Conservation (phyloP, 2,888 invertebrate genomes). For the Clistopyga incitator region DNA sequence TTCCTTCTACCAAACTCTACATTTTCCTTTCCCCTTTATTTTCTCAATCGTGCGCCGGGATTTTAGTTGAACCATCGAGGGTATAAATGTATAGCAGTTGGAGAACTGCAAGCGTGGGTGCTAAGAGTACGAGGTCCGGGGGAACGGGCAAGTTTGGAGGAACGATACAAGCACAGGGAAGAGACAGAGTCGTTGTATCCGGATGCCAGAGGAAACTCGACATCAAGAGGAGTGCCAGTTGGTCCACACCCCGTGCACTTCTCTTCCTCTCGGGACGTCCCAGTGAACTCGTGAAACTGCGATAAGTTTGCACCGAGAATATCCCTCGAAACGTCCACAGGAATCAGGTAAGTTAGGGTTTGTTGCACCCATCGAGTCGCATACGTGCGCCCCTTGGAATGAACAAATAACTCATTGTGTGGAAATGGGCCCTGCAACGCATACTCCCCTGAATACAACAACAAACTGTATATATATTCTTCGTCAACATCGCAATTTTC, state of each 20-base stretch:
- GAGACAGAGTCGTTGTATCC: slow-evolving; percentile 22
- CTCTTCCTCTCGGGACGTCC: slow-evolving; percentile 15
- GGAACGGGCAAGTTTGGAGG: slow-evolving; percentile 35
- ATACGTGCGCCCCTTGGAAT: slow-evolving; percentile 4
- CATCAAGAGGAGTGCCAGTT: slow-evolving; percentile 49
- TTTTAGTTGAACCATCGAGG: slow-evolving; percentile 42
- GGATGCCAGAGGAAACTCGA: slow-evolving; percentile 33
- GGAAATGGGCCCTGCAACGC: neutral
- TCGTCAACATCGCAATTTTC: no score
- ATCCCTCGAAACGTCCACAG: slow-evolving; percentile 25
- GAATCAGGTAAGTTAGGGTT: slow-evolving; percentile 52
- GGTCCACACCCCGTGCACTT: slow-evolving; percentile 33
- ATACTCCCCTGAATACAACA: neutral
- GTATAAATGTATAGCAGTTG: slow-evolving; percentile 41
- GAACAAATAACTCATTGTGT: slow-evolving; percentile 41
- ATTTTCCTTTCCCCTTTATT: slow-evolving; percentile 10
- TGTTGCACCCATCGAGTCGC: slow-evolving; percentile 42
- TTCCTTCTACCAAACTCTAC: neutral
- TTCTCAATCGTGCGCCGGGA: slow-evolving; percentile 51
- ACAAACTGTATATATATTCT: neutral
- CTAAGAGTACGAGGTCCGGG: neutral
- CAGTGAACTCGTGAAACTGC: slow-evolving; percentile 35
- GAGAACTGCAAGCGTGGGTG: slow-evolving; percentile 10
- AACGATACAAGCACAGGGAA: slow-evolving; percentile 32
- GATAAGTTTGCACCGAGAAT: slow-evolving; percentile 28